Conservation (phyloP, 1,140 invertebrate genomes). For the Aphis gossypii region DNA sequence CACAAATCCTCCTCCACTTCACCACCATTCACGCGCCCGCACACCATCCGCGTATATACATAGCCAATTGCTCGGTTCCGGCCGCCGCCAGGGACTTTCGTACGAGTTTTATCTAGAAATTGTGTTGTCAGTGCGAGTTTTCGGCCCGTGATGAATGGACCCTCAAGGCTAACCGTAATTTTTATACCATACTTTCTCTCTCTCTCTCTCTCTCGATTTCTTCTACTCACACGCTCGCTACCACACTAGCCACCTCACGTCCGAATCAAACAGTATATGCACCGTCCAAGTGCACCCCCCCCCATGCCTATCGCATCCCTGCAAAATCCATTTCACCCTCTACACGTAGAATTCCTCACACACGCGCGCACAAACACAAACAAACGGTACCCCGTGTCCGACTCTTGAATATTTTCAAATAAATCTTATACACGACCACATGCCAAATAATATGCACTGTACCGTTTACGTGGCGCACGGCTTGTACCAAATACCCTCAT, state of each 20-base stretch:
- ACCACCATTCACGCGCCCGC: neutral
- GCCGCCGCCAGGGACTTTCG: neutral
- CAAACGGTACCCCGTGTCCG: neutral
- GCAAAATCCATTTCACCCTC: neutral
- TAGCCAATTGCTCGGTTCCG: slow-evolving; percentile 4
- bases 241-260: neutral
- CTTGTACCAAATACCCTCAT: neutral
- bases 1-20: neutral
- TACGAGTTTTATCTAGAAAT: slow-evolving; percentile 38
- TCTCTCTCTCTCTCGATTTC: neutral
- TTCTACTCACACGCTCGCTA: neutral
- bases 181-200: neutral
- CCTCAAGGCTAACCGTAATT: slow-evolving; percentile 37
- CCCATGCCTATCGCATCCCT: neutral
- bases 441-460: neutral
- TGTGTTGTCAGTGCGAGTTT: slow-evolving; percentile 51
- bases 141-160: slow-evolving; percentile 50
- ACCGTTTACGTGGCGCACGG: neutral
- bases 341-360: neutral
- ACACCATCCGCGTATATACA: neutral
- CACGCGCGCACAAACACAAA: neutral
- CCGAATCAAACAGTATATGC: neutral
- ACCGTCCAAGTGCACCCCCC: neutral
- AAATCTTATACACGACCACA: neutral
- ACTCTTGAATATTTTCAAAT: slow-evolving; percentile 42